Base-by-base conservation (phyloP, 2,113 vertebrate species). In the Rissa tridactyla region DNA sequence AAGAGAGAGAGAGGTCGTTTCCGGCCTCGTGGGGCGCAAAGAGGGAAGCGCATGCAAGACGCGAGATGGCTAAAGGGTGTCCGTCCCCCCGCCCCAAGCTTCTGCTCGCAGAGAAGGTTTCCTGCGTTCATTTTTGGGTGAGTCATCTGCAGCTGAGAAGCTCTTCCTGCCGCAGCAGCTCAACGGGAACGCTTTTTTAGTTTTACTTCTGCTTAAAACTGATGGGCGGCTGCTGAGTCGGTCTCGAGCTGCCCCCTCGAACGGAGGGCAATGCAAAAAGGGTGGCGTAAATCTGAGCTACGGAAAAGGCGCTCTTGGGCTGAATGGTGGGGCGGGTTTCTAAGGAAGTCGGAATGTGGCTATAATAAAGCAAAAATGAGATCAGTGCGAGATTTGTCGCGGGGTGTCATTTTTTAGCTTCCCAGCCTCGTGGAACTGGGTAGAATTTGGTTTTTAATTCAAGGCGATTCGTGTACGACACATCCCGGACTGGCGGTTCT, bases 211-310 rank as follows among this genome's bases (percentile, higher is more conserved):
- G 26, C 44, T 65, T 23, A 20, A 29, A 72, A n/a, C 10, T 2
- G 13, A 4, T 4, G 49, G 60, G 52, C 2, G 36, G 69, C 36
- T 30, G 44, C 44, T 66, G 44, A 32, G 19, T 38, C 29, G 8
- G 51, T 2, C 61, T 27, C 17, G 2, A 13, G 55, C 47, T 38
- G 47, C 62, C 68, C 23, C 0, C n/a, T 11, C 15, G 6, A 2
- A 36, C 21, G 0, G n/a, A 17, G 14, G 26, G 58, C 1, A 10
- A 25, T 11, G 55, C 11, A 11, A 9, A 10, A 22, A 47, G 44
- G 42, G 34, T 2, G 86, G 34, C 3, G 30, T 32, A 9, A 25
- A 49, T 16, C 26, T 6, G 44, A 58, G 12, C 36, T 36, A 36
- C 16, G 13, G 77, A 21, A n/a, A 21, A 58, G 32, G n/a, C 21